phyloP scores from a whole-genome alignment of 2,797 vertebrate species.

The Channallabes apus region DNA sequence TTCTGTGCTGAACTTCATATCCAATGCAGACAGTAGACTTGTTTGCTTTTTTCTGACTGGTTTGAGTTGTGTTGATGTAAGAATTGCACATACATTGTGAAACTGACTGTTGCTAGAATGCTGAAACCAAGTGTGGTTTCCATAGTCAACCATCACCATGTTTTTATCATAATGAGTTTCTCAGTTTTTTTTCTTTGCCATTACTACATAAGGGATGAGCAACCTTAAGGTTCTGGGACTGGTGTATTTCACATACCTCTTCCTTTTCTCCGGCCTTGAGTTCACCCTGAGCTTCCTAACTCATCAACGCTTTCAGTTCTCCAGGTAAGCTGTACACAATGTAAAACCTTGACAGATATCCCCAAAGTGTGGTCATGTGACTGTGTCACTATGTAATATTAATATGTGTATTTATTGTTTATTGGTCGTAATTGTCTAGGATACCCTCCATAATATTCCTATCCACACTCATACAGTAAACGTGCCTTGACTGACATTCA shows the following conservation, averaged over 20 bases:
- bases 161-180: not conserved
- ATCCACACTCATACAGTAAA: not conserved
- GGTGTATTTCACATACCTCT: slow-evolving; percentile 92
- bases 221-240: slow-evolving; percentile 84
- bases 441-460: not conserved
- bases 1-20: not conserved
- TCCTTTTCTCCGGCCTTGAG: slow-evolving; percentile 95
- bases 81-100: not conserved
- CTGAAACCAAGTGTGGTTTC: slow-evolving; percentile 23
- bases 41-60: not conserved
- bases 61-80: not conserved
- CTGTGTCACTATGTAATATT: not conserved
- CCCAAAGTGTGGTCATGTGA: not conserved
- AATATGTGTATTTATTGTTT: not conserved
- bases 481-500: not conserved
- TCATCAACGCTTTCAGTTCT: slow-evolving; percentile 94
- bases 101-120: not conserved
- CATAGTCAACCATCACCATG: not conserved
- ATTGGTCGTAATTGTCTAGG: not conserved
- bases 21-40: too few species aligned
- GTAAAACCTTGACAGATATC: not conserved
- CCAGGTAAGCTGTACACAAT: slow-evolving; percentile 74
- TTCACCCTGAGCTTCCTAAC: slow-evolving; percentile 92
- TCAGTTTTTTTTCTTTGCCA: not conserved
- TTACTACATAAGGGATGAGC: slow-evolving; percentile 72